Evolutionary conservation across 2,888 invertebrate species (phyloP).

Genomic region (Liodrosophila aerea): DNA sequence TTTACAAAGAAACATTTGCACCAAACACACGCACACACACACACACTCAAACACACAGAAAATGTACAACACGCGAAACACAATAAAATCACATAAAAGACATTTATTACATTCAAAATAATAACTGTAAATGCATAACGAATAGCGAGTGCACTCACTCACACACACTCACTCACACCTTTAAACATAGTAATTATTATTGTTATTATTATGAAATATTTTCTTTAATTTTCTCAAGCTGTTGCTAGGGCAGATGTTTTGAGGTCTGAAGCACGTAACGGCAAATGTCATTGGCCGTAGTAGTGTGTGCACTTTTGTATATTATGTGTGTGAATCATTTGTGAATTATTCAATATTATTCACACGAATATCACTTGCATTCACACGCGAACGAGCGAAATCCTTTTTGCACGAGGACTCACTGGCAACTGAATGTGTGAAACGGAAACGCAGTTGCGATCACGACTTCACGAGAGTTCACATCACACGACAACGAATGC

Average conservation of each 20-base stretch:
- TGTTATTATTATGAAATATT: slow-evolving; percentile 7
- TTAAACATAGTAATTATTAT: slow-evolving; percentile 20
- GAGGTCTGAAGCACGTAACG: slow-evolving; percentile 38
- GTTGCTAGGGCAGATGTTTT: slow-evolving; percentile 17
- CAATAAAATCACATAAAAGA: slow-evolving; percentile 60
- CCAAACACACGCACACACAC: slow-evolving; percentile 9
- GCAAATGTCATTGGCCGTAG: slow-evolving; percentile 20
- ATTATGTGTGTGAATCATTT: slow-evolving; percentile 18
- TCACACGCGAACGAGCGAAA: slow-evolving; percentile 30
- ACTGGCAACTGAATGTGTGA: slow-evolving; percentile 47
- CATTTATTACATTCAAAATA: slow-evolving; percentile 42
- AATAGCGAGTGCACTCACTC: slow-evolving; percentile 20
- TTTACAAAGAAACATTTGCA: slow-evolving; percentile 34
- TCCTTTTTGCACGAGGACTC: slow-evolving; percentile 47
- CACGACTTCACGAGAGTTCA: slow-evolving; percentile 33
- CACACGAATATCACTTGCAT: slow-evolving; percentile 22
- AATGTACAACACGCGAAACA: slow-evolving; percentile 15
- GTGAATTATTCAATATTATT: slow-evolving; percentile 7
- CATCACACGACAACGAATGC: slow-evolving; percentile 25
- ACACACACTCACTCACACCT: slow-evolving; percentile 14
- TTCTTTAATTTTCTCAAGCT: slow-evolving; percentile 9
- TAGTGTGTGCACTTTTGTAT: slow-evolving; percentile 21
- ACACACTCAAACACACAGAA: background rate
- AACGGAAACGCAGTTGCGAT: slow-evolving; percentile 57
- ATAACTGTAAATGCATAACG: slow-evolving; percentile 34